A percentile compares a stretch with the other conserved stretches of the same genome.
These are phyloP conservation scores for Gila robusta DNA, from an alignment of 2,797 vertebrate species.

Conservation along the genomic window DNA sequence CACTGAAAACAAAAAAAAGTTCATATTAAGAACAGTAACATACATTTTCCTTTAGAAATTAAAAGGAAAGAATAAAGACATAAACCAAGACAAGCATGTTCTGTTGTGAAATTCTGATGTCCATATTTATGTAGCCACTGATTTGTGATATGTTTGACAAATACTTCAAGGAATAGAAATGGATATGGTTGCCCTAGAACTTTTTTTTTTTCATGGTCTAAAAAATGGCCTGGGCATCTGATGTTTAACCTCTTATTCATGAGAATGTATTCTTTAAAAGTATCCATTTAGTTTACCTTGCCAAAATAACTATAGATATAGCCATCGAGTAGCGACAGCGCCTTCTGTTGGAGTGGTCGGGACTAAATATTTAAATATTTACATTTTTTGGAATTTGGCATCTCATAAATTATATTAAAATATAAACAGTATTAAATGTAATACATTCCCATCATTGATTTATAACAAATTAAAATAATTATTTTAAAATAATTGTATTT, in stretches of 20 bases:
- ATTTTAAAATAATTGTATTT: background rate
- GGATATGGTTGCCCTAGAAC: background rate
- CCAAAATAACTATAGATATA: background rate
- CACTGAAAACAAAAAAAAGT: constrained; percentile 43
- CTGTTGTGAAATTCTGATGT: background rate
- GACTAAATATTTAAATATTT: background rate
- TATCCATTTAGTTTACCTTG: background rate
- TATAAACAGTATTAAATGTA: background rate
- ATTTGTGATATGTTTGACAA: background rate
- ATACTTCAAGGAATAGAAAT: background rate
- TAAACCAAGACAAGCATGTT: background rate
- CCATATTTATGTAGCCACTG: background rate
- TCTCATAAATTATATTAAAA: background rate
- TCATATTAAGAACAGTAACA: constrained; percentile 8
- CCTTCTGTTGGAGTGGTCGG: constrained; percentile 49
- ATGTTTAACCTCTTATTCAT: background rate
- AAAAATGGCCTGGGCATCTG: background rate
- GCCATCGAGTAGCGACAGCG: constrained; percentile 34
- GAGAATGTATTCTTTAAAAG: background rate
- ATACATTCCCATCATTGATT: background rate
- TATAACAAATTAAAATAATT: background rate
- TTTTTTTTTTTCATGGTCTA: background rate
- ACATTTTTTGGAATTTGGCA: background rate
- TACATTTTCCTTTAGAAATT: background rate
- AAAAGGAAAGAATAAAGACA: background rate